Evolutionary conservation across 2,888 invertebrate species (phyloP), one percentile per base, ranked within the genome.

Genomic region (Amorpha juglandis): DNA sequence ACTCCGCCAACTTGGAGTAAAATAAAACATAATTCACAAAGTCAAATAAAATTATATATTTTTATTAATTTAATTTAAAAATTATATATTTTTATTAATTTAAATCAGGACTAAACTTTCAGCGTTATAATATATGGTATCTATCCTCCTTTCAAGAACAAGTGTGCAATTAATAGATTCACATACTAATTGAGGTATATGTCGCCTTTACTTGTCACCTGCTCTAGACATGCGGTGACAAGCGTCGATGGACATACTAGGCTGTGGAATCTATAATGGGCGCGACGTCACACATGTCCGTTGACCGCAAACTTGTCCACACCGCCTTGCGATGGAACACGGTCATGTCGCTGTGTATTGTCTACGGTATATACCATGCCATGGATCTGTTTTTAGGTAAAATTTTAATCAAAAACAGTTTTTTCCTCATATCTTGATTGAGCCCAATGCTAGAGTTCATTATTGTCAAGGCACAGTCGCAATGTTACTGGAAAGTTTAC

Each of bases 251-350:
- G 58, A 42, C 58, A 58, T 53, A 50, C 45, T 14, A 45, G 62
- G 47, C 35, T 6, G 45, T 51, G 53, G 62, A 67, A 67, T 67
- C 27, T 38, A 52, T 66, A 68, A 67, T 67, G 62, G 65, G 33
- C 64, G 71, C 58, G 70, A 75, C 74, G 71, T 76, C 74, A 71
- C 71, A 71, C 75, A 71, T 78, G 79, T 78, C 71, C 68, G 48
- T 33, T 73, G 71, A 83, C 81, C 80, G 71, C 78, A 72, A 66
- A 71, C 78, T 68, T 74, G 77, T 75, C 77, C 74, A 69, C 74
- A 77, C 69, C 71, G 70, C 71, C 67, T 68, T 67, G 42, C 63
- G 63, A 68, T 35, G 35, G 55, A 21, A 50, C 64, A 64, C 11
- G 55, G 55, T 12, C 64, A 35, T 65, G 35, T 19, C 53, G 38